Conservation (phyloP, 2,888 invertebrate species). For the Callinectes sapidus region DNA sequence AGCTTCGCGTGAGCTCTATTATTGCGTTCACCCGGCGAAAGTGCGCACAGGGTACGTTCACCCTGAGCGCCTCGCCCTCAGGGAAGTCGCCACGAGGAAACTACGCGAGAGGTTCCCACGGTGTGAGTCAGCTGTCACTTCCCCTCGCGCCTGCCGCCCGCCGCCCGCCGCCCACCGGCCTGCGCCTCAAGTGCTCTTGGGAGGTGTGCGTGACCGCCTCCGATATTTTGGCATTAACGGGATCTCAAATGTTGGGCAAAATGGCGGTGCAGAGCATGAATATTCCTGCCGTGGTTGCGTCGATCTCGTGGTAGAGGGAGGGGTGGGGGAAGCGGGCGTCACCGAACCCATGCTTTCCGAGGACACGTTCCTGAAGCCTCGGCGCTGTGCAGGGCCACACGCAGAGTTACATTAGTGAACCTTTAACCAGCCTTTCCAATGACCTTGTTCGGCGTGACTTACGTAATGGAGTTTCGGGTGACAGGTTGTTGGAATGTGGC, state of each 20-base stretch:
- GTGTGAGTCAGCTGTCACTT: conserved; percentile 37
- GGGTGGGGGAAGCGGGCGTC: background rate
- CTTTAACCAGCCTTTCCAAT: background rate
- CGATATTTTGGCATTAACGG: conserved; percentile 36
- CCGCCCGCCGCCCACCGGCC: background rate
- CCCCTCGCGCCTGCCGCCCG: background rate
- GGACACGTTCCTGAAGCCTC: conserved; percentile 28
- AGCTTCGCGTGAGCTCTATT: conserved; percentile 14
- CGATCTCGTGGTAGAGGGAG: background rate
- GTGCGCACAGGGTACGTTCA: conserved; percentile 33
- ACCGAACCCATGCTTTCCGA: background rate
- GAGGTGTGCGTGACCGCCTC: conserved; percentile 22
- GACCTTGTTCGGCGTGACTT: background rate
- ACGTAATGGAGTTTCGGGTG: background rate
- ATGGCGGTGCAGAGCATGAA: conserved; percentile 32
- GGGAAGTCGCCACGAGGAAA: conserved; percentile 17
- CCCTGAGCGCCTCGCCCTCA: conserved; percentile 27
- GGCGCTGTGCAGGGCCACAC: background rate
- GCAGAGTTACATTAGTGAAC: conserved; percentile 3
- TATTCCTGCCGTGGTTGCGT: conserved; percentile 25
- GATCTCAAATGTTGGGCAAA: conserved; percentile 28
- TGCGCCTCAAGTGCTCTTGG: background rate
- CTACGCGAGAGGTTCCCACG: conserved; percentile 31
- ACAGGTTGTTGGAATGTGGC: background rate
- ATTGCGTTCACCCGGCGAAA: conserved; percentile 26